phyloP scores from a whole-genome alignment of 2,888 invertebrate species.

The Orthonychiurus folsomi region DNA sequence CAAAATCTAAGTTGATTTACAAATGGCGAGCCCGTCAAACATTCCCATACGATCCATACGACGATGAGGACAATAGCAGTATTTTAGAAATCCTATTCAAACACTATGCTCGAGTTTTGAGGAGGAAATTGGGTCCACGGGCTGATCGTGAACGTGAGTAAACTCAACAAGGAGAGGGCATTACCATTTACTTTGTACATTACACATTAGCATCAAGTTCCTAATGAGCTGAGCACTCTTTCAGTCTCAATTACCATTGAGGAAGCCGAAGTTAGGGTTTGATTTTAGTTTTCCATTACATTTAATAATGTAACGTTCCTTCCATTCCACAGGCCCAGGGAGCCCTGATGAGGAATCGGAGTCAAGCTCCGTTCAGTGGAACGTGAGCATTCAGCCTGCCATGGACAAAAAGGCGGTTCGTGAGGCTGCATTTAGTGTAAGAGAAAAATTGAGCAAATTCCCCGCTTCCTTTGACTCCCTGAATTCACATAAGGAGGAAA shows the following conservation, averaged over 20 bases:
- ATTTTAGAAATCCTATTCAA: constrained; percentile 4
- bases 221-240: neutral
- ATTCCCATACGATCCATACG: constrained; percentile 10
- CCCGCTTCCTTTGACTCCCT: neutral
- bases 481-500: neutral
- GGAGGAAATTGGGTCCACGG: too few relatives aligned
- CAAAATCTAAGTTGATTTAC: constrained; percentile 12
- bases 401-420: constrained; percentile 25
- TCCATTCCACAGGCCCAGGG: neutral
- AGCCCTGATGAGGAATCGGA: neutral
- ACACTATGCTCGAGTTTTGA: neutral
- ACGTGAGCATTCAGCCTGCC: constrained; percentile 10
- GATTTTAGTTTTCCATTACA: neutral
- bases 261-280: neutral
- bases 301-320: too few relatives aligned
- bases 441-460: too few relatives aligned
- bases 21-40: constrained; percentile 10
- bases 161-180: too few relatives aligned
- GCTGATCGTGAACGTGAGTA: too few relatives aligned
- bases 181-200: too few relatives aligned
- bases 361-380: constrained; percentile 10
- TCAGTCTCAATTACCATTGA: neutral
- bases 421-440: constrained; percentile 39
- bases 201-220: too few relatives aligned
- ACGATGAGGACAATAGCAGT: constrained; percentile 6